These are phyloP conservation scores for Alfaro cultratus DNA, from an alignment of 2,797 vertebrate genomes.

Conservation along the genomic window DNA sequence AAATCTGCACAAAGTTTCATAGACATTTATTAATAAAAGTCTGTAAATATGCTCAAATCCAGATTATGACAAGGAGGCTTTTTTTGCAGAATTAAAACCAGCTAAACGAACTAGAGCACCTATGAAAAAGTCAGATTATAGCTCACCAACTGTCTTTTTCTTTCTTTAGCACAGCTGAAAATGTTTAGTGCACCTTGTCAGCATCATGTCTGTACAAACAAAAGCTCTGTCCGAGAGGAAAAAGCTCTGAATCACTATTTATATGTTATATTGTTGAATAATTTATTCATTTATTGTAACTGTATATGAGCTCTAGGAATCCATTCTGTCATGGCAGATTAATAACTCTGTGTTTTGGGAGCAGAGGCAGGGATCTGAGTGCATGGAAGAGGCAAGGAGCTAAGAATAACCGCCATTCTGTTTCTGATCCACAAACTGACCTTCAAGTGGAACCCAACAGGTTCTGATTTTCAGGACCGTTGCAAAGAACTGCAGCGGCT, in stretches of 20 bases:
- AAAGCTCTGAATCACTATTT: not conserved
- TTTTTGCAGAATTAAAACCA: not conserved
- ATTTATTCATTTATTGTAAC: not conserved
- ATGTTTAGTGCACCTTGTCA: not conserved
- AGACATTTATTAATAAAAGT: not conserved
- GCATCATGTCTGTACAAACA: not conserved
- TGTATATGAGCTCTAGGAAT: not conserved
- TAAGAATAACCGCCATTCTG: not conserved
- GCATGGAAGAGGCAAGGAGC: not conserved
- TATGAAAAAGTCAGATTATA: not conserved
- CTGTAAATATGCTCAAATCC: not conserved
- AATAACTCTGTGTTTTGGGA: not conserved
- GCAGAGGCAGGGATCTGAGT: not conserved
- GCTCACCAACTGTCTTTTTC: not conserved
- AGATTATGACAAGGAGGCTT: not conserved
- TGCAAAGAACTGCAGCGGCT: not conserved
- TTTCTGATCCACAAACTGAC: not conserved
- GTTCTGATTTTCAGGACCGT: not conserved
- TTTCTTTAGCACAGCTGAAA: not conserved
- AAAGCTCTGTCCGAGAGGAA: not conserved
- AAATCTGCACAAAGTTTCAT: not conserved
- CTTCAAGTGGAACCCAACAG: not conserved
- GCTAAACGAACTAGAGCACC: not conserved
- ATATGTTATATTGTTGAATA: not conserved
- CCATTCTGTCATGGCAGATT: not conserved